Conservation (phyloP, 2,113 vertebrate species). For the Lichenostomus cassidix region DNA sequence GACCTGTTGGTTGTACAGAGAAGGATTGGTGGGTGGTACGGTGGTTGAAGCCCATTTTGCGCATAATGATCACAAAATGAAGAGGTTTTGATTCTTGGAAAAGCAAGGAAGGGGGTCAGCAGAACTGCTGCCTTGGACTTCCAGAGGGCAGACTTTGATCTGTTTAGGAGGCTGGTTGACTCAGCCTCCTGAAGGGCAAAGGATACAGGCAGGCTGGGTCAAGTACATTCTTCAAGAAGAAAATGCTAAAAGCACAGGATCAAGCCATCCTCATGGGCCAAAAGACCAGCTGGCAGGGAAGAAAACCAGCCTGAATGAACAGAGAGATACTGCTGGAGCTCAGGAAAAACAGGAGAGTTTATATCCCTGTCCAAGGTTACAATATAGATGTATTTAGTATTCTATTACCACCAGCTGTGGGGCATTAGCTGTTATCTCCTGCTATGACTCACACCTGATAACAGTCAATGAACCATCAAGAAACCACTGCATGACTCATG, state of each 20-base stretch:
- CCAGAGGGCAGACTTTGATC: not conserved
- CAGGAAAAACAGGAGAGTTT: not conserved
- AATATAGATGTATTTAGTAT: no score
- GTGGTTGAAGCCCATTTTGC: not conserved
- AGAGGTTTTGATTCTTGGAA: not conserved
- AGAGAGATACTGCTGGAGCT: not conserved
- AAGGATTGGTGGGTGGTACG: not conserved
- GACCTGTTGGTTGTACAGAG: not conserved
- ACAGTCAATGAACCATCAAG: no score
- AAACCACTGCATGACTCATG: no score
- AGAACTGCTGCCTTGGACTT: not conserved
- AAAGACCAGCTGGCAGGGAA: not conserved
- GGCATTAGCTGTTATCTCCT: no score
- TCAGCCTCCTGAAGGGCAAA: not conserved
- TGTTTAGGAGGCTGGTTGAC: not conserved
- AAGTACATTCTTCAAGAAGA: not conserved
- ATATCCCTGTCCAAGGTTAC: no score
- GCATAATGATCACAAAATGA: rapidly evolving
- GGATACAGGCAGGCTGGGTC: not conserved
- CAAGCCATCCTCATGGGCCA: not conserved
- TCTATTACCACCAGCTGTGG: no score
- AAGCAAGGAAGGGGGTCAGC: not conserved
- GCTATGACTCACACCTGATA: no score
- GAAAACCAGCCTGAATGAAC: not conserved
- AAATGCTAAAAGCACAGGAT: not conserved